Base-by-base conservation (phyloP, 1,140 invertebrate species). In the Parapsyche elsis region DNA sequence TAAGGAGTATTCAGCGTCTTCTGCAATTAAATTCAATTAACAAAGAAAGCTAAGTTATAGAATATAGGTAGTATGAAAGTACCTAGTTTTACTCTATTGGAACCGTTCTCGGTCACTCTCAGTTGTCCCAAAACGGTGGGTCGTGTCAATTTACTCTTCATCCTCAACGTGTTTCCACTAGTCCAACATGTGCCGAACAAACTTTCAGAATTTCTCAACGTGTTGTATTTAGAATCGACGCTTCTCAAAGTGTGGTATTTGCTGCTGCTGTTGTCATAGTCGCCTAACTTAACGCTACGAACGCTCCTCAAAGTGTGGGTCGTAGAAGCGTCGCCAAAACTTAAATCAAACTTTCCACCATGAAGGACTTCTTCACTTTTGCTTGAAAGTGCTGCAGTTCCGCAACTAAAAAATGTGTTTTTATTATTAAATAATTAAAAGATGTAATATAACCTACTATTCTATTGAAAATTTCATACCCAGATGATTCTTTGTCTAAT, bases 301-400 rank as follows among this genome's bases (percentile, higher is more conserved):
- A 64, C 67, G 57, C 82, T 83, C 64, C 80, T 81, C 61, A 83
- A 45, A 9, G 82, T 83, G 30, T 83, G 79, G 0, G 79, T 83
- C 12, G 57, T 79, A 0, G 82, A 83, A n/a, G 71, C 46, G 24
- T 81, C 77, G 5, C 73, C 57, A 19, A 64, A 61, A 19, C 71
- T 80, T n/a, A 59, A 77, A 9, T 46, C 49, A 16, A 49, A 46
- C 19, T 64, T 53, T 76, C 80, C 21, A 30, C 73, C 23, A n/a
- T 73, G 76, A n/a, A 80, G 30, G 9, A 83, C 53, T 78, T 83
- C 81, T 76, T 83, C 81, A 14, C 81, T 83, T 53, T 80, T 83
- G 59, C 81, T 80, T 9, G 53, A 59, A 38, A 77, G 71, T 12
- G 57, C 78, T 45, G 71, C 14, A 12, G 67, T 44, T 57, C 80